Conservation (phyloP, 2,113 vertebrate species). For the Caretta caretta region DNA sequence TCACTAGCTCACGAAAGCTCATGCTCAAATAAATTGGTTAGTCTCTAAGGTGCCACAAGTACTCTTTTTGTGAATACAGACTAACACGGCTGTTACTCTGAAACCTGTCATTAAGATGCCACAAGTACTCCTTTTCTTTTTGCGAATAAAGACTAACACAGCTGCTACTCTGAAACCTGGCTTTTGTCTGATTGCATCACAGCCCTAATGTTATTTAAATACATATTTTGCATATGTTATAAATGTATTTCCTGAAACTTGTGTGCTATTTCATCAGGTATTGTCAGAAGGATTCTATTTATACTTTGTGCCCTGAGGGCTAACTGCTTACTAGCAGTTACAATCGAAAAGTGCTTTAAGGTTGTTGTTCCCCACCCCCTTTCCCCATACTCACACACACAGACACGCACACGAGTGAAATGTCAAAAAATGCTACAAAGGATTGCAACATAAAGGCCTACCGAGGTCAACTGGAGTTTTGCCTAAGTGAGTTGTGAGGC, state of each 20-base stretch:
- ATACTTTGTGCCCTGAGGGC: not conserved
- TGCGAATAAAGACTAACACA: no score
- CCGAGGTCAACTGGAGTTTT: not conserved
- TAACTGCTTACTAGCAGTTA: fast-evolving
- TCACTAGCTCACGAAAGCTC: no score
- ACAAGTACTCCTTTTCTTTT: no score
- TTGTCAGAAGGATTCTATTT: not conserved
- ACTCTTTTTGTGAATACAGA: no score
- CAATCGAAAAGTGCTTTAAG: fast-evolving
- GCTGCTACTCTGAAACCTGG: no score
- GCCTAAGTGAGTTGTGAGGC: no score
- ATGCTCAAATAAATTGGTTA: no score
- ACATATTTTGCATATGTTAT: not conserved
- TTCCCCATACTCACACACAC: not conserved
- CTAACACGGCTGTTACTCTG: no score
- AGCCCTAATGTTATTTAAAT: not conserved
- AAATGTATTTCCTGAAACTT: not conserved
- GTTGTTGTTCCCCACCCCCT: not conserved
- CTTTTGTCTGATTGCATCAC: not conserved
- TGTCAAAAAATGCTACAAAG: not conserved
- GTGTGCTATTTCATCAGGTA: not conserved
- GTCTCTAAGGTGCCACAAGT: no score
- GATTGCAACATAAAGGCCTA: not conserved
- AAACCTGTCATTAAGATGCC: no score
- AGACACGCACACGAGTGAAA: not conserved